Evolutionary conservation across 1,140 invertebrate species (phyloP).

Genomic region (Himalopsyche phryganea): DNA sequence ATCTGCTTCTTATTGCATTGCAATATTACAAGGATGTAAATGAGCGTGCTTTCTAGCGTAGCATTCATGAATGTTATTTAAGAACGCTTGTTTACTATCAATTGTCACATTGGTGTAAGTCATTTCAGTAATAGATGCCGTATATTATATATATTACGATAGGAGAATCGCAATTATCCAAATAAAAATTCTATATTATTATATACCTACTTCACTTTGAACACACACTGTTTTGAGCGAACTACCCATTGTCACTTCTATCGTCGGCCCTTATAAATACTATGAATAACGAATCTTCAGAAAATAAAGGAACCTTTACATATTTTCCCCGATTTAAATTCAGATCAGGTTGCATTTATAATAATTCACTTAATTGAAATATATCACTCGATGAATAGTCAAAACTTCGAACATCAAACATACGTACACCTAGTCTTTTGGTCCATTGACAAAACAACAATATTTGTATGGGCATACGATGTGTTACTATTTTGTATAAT

Average conservation of each 20-base stretch:
- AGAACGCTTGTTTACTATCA: too few species aligned
- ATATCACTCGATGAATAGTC: constrained; percentile 9
- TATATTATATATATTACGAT: too few species aligned
- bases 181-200: too few species aligned
- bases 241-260: constrained; percentile 20
- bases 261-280: background rate
- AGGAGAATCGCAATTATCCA: too few species aligned
- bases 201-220: too few species aligned
- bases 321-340: constrained; percentile 15
- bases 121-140: too few species aligned
- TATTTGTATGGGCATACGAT: constrained; percentile 1
- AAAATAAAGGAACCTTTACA: constrained; percentile 30
- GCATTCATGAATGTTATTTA: too few species aligned
- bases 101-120: too few species aligned
- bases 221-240: background rate
- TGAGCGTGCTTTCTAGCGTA: too few species aligned
- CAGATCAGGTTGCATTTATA: constrained; percentile 11
- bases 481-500: background rate
- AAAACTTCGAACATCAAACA: background rate
- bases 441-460: constrained; percentile 1
- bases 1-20: too few species aligned
- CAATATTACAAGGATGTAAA: too few species aligned
- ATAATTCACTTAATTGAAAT: constrained; percentile 26
- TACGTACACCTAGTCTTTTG: constrained; percentile 1
- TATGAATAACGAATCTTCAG: constrained; percentile 19